Evolutionary conservation across 2,797 vertebrate genomes (phyloP).

Genomic region (Coreius guichenoti): DNA sequence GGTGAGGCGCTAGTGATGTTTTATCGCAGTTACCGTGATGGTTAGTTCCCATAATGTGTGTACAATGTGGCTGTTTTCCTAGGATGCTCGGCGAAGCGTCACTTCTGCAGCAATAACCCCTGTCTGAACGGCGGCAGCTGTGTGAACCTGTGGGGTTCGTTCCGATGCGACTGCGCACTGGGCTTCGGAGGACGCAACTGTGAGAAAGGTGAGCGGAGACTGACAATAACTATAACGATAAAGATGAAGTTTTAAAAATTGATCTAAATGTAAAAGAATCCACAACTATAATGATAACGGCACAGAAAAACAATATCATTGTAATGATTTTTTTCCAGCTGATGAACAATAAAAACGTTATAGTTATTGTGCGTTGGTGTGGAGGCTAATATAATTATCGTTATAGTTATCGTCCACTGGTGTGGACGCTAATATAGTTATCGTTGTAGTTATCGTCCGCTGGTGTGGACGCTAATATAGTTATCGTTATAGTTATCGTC

Average conservation of each 20-base stretch:
- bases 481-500: too few species aligned
- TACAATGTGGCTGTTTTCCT: background rate
- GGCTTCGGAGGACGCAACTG: slow-evolving; percentile 91
- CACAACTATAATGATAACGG: background rate
- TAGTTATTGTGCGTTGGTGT: too few species aligned
- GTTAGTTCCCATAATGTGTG: background rate
- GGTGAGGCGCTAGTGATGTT: slow-evolving; percentile 64
- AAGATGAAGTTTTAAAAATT: too few species aligned
- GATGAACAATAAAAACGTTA: too few species aligned
- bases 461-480: too few species aligned
- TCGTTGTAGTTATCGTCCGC: too few species aligned
- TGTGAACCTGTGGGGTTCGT: slow-evolving; percentile 88
- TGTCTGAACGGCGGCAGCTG: slow-evolving; percentile 93
- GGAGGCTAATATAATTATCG: too few species aligned
- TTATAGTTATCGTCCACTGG: too few species aligned
- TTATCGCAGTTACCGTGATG: background rate
- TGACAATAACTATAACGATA: background rate
- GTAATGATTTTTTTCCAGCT: too few species aligned
- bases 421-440: too few species aligned
- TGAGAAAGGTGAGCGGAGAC: slow-evolving; percentile 81
- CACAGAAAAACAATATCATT: too few species aligned
- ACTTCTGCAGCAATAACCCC: slow-evolving; percentile 85
- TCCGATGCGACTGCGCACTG: slow-evolving; percentile 90
- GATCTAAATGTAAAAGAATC: too few species aligned
- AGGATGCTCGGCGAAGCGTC: slow-evolving; percentile 91